Evolutionary conservation across 2,888 invertebrate species (phyloP), one percentile per base, ranked within the genome.

Genomic region (Cheilosia scutellata): DNA sequence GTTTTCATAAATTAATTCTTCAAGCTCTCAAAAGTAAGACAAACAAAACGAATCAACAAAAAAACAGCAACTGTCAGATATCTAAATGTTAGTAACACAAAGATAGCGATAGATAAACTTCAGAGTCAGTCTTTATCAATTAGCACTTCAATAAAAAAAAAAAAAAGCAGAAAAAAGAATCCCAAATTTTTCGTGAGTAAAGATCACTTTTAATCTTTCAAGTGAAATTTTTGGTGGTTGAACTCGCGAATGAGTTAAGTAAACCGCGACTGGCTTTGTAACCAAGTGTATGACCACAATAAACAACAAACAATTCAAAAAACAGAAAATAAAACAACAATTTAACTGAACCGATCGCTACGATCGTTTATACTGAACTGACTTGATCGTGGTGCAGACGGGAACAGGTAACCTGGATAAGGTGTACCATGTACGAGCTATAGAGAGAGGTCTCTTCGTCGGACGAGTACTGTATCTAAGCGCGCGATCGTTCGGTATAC

Each of bases 361-460:
- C 72, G 86, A 86, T 86, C 77, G 86, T 82, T 86, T 77, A 72
- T 76, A 72, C 71, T 68, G 68, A 82, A 86, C 86, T 86, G 86
- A 86, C 82, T 76, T 86, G 82, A 82, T 86, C 80, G 76, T 82
- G 76, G 71, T 80, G 82, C 86, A 86, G 80, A 77, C 80, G 82
- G 76, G 72, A 86, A 86, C 86, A 86, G 86, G 86, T 86, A 86
- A 86, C 86, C 86, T 86, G 86, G 76, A 86, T 76, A 86, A 86
- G 86, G 86, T 86, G 63, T 86, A 76, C 62, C 33, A 20, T 20
- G 20, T 20, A 20, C 20, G 20, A 33, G 7, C 31, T 31, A 75
- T 79, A 60, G 79, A 70, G 84, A 86, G 80, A 86, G 84, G 80
- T 86, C 71, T 80, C 71, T 76, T 71, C 80, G 42, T 33, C 55